A percentile compares a stretch with the other conserved stretches of the same genome.
Evolutionary conservation across 1,140 invertebrate genomes (phyloP).

Genomic region (Dendrolimus kikuchii): DNA sequence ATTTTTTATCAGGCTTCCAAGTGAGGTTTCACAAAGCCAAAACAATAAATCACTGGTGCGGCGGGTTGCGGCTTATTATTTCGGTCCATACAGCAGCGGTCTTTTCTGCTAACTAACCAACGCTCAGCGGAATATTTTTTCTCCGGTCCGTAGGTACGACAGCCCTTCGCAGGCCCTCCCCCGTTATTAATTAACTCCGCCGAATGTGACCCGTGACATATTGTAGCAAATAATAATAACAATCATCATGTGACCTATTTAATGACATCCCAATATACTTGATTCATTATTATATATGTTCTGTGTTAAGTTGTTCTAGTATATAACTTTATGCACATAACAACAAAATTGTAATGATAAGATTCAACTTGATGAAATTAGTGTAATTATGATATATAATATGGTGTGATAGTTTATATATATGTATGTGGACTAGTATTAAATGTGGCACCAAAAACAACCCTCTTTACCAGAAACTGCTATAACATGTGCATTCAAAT

Average conservation of each 20-base stretch:
- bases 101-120: slow-evolving; percentile 47
- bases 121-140: slow-evolving; percentile 40
- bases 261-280: neutral
- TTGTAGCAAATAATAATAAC: slow-evolving; percentile 14
- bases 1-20: slow-evolving; percentile 60
- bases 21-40: slow-evolving; percentile 58
- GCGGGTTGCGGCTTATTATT: slow-evolving; percentile 58
- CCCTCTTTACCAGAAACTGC: no score
- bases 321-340: no score
- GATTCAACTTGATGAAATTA: no score
- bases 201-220: slow-evolving; percentile 24
- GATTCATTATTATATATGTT: no score
- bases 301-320: no score
- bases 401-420: no score
- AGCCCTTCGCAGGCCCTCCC: slow-evolving; percentile 14
- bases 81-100: slow-evolving; percentile 38
- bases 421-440: no score
- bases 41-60: slow-evolving; percentile 57
- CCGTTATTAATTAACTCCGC: slow-evolving; percentile 50
- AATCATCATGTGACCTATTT: neutral
- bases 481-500: no score
- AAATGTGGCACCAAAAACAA: no score
- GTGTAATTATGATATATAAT: no score
- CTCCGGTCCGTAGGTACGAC: slow-evolving; percentile 21
- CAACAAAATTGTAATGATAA: no score